A percentile compares a stretch with the other conserved stretches of the same genome.
These are phyloP conservation scores for Orchesella flavescens DNA, from an alignment of 2,888 invertebrate genomes.

Conservation along the genomic window DNA sequence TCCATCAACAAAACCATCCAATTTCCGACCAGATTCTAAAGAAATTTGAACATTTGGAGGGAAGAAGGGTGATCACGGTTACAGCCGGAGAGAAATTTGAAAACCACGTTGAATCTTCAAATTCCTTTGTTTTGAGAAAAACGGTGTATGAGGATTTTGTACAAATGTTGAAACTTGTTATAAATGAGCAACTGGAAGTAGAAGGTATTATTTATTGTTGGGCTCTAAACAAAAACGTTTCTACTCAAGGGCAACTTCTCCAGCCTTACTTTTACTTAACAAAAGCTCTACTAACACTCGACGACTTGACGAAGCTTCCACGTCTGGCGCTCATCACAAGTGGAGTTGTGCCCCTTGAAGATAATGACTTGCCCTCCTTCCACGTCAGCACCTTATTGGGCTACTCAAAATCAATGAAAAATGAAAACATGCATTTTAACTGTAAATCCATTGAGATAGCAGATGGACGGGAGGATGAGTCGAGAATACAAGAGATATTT, in stretches of 20 bases:
- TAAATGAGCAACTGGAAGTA: not conserved
- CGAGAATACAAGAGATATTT: not conserved
- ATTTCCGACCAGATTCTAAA: not conserved
- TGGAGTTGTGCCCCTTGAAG: not conserved
- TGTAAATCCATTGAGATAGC: constrained; percentile 22
- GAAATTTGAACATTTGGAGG: not conserved
- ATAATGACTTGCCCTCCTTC: not conserved
- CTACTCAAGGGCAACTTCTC: constrained; percentile 15
- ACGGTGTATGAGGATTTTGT: not conserved
- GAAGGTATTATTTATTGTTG: constrained; percentile 33
- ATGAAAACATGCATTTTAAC: not conserved
- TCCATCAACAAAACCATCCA: not conserved
- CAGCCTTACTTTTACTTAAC: constrained; percentile 15
- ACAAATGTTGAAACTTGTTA: not conserved
- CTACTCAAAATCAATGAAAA: not conserved
- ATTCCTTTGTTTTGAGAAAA: too few relatives aligned
- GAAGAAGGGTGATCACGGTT: not conserved
- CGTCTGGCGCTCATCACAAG: not conserved
- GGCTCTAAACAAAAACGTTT: not conserved
- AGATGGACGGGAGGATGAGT: not conserved
- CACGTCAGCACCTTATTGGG: constrained; percentile 10
- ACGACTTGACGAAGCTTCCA: not conserved
- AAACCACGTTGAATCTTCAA: not conserved
- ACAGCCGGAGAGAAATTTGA: not conserved
- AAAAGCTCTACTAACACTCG: not conserved